Base-by-base conservation (phyloP, 2,797 vertebrate genomes). In the Myotis findleyi region DNA sequence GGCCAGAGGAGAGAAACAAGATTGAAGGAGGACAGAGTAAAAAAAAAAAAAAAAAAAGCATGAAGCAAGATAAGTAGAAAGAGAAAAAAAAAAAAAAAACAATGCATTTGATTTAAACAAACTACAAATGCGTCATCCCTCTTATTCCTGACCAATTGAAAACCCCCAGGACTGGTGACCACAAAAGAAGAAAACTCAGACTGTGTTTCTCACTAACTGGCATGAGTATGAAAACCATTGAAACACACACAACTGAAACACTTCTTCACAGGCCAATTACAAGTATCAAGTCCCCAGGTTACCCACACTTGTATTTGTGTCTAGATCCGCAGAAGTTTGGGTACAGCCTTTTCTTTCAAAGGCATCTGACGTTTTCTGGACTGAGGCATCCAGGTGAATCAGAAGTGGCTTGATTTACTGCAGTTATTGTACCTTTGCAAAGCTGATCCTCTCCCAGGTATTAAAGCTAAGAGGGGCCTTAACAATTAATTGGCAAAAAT, bases 311-410 rank as follows among this genome's bases (percentile, higher is more conserved):
- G 47, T 47, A 47, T 47, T 47, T 71, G 13, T 66, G 62, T 73
- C 76, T 93, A 51, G 36, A 30, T 90, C 73, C 68, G 49, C 8
- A 3, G 53, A 86, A 53, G 4, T 75, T 75, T 6, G 2, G 17
- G 16, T 59, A 69, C 3, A 25, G 23, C 12, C 49, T 91, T 89
- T 89, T 33, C 89, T 86, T 93, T 94, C 66, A 49, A 86, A 84
- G 38, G 17, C 62, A 62, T 30, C 47, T 18, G 38, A 27, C 38
- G 6, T 66, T 44, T 90, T 77, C 33, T 49, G 72, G 62, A 47
- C 10, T 72, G 66, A 90, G 12, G 25, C 44, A 84, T 30, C 17
- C 59, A 64, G 55, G 11, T 81, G 44, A 82, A 68, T 38, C 33
- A 0, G 6, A 25, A 36, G 21, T 44, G 66, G 36, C 14, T 8